Conservation (phyloP, 2,113 vertebrate species). For the Siniperca chuatsi region DNA sequence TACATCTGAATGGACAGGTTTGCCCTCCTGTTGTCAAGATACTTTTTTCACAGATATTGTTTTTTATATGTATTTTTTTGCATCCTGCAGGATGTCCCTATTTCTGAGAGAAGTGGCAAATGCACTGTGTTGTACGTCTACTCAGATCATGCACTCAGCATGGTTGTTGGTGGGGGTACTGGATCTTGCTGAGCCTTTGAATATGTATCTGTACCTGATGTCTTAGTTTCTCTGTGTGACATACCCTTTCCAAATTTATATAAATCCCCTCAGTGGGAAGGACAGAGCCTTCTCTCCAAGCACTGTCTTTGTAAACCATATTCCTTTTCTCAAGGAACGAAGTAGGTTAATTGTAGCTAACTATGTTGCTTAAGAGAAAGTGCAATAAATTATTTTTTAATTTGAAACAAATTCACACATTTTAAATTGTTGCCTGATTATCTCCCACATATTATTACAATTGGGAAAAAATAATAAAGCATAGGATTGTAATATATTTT, state of each 20-base stretch:
- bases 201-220: constrained; percentile 26
- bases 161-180: constrained; percentile 14
- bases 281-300: neutral
- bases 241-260: constrained; percentile 18
- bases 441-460: neutral
- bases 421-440: neutral
- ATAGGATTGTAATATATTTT: neutral
- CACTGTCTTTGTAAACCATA: neutral
- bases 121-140: constrained; percentile 10
- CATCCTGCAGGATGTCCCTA: constrained; percentile 4
- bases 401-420: neutral
- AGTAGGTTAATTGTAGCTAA: neutral
- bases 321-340: neutral
- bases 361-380: neutral
- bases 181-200: constrained; percentile 22
- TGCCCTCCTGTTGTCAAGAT: neutral
- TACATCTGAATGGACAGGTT: neutral
- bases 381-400: neutral
- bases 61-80: constrained; percentile 3
- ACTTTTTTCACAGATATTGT: neutral
- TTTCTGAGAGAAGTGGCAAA: constrained; percentile 9
- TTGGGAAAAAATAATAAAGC: neutral
- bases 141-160: constrained; percentile 34
- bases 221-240: constrained; percentile 34
- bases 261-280: constrained; percentile 17